Percentiles rank a stretch among this genome's conserved stretches.
phyloP scores from a whole-genome alignment of 2,113 vertebrate species.

The Papio anubis region DNA sequence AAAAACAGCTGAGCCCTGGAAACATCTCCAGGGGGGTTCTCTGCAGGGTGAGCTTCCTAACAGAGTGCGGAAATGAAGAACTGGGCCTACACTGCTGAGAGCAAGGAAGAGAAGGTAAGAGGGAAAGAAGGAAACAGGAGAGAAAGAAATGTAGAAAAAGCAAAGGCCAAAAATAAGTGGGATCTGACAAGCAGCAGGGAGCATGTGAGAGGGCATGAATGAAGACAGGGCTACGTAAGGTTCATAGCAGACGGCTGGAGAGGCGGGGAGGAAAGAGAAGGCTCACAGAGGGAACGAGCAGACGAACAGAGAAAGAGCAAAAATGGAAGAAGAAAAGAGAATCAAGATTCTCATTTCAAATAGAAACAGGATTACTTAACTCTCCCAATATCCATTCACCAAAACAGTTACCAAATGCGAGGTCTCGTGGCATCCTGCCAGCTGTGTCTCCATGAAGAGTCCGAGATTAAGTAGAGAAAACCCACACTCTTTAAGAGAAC shows the following conservation, averaged over 20 bases:
- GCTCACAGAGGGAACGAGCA: neutral
- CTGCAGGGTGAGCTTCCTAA: neutral
- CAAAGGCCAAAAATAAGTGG: neutral
- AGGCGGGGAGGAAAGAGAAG: rapidly evolving
- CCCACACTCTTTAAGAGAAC: neutral
- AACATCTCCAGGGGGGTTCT: neutral
- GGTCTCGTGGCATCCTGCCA: neutral
- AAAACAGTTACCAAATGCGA: constrained; percentile 35
- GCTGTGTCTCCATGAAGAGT: neutral
- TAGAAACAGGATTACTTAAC: constrained; percentile 7
- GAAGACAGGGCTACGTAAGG: neutral
- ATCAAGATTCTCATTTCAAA: neutral
- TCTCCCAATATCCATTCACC: neutral
- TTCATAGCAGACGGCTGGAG: rapidly evolving
- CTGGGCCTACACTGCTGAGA: neutral
- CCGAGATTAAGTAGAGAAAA: neutral
- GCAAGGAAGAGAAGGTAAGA: neutral
- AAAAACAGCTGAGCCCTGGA: neutral
- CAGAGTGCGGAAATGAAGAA: neutral
- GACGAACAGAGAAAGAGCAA: neutral
- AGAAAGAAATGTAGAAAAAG: neutral
- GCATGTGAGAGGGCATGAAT: neutral
- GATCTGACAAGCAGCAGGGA: neutral
- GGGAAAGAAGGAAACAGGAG: neutral
- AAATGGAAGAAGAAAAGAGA: neutral